Base-by-base conservation (phyloP, 1,140 invertebrate species). In the Leptinotarsa undecemlineata region DNA sequence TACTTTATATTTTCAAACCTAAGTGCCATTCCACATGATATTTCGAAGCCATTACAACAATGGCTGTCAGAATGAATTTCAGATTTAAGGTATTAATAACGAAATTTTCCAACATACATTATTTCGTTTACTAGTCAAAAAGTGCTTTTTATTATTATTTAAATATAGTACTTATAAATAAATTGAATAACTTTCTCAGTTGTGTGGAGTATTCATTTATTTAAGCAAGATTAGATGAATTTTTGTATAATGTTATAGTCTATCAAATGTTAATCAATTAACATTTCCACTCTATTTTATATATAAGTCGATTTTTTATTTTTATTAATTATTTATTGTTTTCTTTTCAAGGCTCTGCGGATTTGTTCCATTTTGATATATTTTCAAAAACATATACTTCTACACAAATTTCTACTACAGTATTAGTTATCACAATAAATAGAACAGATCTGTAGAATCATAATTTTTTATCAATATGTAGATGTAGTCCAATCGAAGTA, bases 51-150 rank as follows among this genome's bases (percentile, higher is more conserved):
- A 48, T 17, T 15, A 51, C 42, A 48, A 20, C 19, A 42, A 33
- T 33, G 68, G 21, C 20, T 47, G 68, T 48, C 33, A 42, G n/a
- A 13, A 20, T 68, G 48, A 42, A 48, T 47, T 69, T 21, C 19
- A 21, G 33, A 48, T 47, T 17, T 69, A 21, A 51, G 42, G 20
- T 69, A 48, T 48, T 17, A 4, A 57, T 57, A 42, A 42, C 33
- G 63, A 64, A 64, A 64, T 64, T 64, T 64, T 61, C 6, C 17
- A 64, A 64, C 20, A 21, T 5, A 15, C 63, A 14, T 21, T 17
- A 64, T 71, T 71, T 77, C 62, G 61, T 75, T 77, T 67, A 77
- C 73, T 77, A 77, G 76, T 75, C 76, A 77, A 77, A 77, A 74
- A 68, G 48, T 33, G 19, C 47, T 68, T 68, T 67, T 61, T 64